Base-by-base conservation (phyloP, 2,888 invertebrate genomes). In the Odiellus spinosus region DNA sequence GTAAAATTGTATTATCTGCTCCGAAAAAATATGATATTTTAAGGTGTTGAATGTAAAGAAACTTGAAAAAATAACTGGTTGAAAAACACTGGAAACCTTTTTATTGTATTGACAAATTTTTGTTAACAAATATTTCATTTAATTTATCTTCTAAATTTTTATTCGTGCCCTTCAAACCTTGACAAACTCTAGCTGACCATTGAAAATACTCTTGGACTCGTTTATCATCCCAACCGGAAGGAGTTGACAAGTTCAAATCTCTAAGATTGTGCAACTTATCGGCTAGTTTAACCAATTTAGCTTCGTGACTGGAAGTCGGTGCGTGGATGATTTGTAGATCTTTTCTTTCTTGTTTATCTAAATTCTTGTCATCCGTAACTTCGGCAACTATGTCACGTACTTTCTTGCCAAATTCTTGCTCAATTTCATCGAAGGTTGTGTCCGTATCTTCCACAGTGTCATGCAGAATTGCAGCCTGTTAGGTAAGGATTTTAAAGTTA, bases 381-480 rank as follows among this genome's bases (percentile, higher is more conserved):
- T 80, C 54, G 43, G 46, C 47, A 26, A 56, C 53, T 35, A 54
- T 51, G 19, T 45, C 41, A 15, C 45, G 49, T 8, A 52, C 45
- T 11, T 35, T 21, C 18, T n/a, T 5, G 20, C 82, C 82, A 67
- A 82, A 83, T 35, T 68, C 57, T 19, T 60, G 46, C 59, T 75
- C 72, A 38, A 84, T 72, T 64, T 82, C 82, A 14, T 74, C 74
- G 52, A 78, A 72, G 0, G 77, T 77, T 1, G 83, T 78, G 42
- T 80, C 73, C 0, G 85, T 86, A 60, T 86, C 85, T 66, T 86
- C 85, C 1, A 86, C 80, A 1, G 82, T 82, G 60, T 86, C 85
- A 61, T 86, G 85, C 2, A 86, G 68, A 10, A 84, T 57, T 1
- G 84, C 84, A 6, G 82, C 80, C 65, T 79, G 71, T 3, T 81